Evolutionary conservation across 2,888 invertebrate genomes (phyloP), one percentile per base, ranked within the genome.

Genomic region (Thysanoteuthis rhombus): DNA sequence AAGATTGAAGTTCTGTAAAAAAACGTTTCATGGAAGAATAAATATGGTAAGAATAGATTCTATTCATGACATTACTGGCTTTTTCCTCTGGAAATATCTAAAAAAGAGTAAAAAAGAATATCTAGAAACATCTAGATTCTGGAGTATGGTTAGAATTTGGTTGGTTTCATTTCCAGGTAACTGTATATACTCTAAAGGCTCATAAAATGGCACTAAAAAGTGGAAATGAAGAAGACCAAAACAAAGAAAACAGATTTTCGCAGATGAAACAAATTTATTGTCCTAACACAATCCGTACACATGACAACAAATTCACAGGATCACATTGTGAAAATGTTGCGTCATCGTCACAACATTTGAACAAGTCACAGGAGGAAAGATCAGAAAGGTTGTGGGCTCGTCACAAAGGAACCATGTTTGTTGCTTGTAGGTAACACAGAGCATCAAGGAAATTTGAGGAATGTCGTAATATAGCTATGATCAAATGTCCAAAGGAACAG

Each of bases 251-350:
- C 58, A 58, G 28, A 28, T 58, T n/a, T 58, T 75, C 75, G 75
- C 75, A 75, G n/a, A 19, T 75, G 75, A 75, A 75, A 75, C 75
- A 75, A 75, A n/a, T 75, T 75, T 75, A n/a, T n/a, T 75, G 10
- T 75, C 25, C n/a, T n/a, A 75, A 75, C n/a, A 75, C 75, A 75
- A 75, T 75, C 75, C 75, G 75, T n/a, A 75, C n/a, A 75, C 75
- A 75, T 75, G n/a, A 75, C 75, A n/a, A 75, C 58, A 75, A 75
- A 75, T 75, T n/a, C 75, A 75, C n/a, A 75, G 75, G n/a, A 75
- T 75, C n/a, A n/a, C n/a, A n/a, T 75, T 75, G 75, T 25, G n/a
- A n/a, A n/a, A 75, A 75, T 75, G n/a, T 75, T 75, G 12, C 75
- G 1, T 75, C 75, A 75, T 75, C 19, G n/a, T 75, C 75, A 75